Base-by-base conservation (phyloP, 1,140 invertebrate species). In the Drosophila oshimai region DNA sequence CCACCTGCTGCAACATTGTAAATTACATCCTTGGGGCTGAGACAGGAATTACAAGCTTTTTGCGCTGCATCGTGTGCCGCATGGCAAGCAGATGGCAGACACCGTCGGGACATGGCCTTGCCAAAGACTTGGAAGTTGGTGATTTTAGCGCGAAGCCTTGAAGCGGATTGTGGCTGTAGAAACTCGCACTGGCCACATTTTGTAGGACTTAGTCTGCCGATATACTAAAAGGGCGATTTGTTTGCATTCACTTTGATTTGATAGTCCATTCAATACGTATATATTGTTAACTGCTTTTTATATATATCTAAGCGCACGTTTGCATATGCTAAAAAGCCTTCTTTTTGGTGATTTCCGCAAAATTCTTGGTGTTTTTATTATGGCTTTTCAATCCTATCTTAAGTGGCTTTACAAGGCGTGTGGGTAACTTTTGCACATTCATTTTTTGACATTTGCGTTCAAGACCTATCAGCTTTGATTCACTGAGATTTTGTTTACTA, bases 1-100 rank as follows among this genome's bases (percentile, higher is more conserved):
- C 67, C 74, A 79, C 75, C 80, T 87, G 80, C 81, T 80, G 81
- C 80, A 80, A 87, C 75, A 87, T 86, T 86, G 72, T 80, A 86
- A 80, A 73, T 87, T 80, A 61, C 81, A 65, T 80, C 50, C 61
- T 60, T 46, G 20, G 44, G 58, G 57, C 31, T 37, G 41, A 49
- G 45, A 55, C 53, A 79, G 61, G 80, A 64, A 80, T 74, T 70
- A 72, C 79, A 79, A 62, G 74, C 65, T 54, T 73, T 72, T 51
- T 65, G 57, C 64, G 44, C 55, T 45, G 58, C 64, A 54, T 64
- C 50, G 64, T 75, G 53, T 41, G 17, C 55, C 34, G 65, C 71
- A 51, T 86, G 51, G 41, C 79, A 78, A 64, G 69, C 45, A 53
- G 44, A 37, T 34, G 44, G 34, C 49, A 24, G 24, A 17, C 47